Percentiles rank a stretch among this genome's conserved stretches.
Evolutionary conservation across 2,888 invertebrate species (phyloP).

Genomic region (Exocentrus adspersus): DNA sequence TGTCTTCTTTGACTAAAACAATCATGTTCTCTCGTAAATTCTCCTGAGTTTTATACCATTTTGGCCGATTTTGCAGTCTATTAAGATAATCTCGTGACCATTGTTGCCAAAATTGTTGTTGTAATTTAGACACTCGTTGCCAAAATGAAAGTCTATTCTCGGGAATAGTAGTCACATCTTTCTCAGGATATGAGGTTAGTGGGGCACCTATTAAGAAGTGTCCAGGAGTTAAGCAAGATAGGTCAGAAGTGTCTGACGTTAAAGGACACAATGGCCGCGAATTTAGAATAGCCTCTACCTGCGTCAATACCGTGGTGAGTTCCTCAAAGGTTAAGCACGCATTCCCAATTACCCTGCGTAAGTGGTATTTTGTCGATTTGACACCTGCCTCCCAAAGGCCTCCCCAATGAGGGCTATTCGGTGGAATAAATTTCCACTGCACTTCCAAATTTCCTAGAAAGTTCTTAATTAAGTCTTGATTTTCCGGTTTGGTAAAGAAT

Average conservation of each 20-base stretch:
- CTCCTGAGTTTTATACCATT: constrained; percentile 9
- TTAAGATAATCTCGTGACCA: constrained; percentile 47
- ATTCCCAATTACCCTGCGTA: constrained; percentile 27
- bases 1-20: constrained; percentile 48
- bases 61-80: constrained; percentile 38
- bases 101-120: constrained; percentile 44
- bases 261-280: constrained; percentile 50
- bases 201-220: constrained; percentile 48
- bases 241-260: constrained; percentile 45
- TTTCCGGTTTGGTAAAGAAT: neutral
- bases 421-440: constrained; percentile 33
- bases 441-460: neutral
- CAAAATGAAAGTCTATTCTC: constrained; percentile 38
- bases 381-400: constrained; percentile 55
- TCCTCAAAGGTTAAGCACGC: constrained; percentile 50
- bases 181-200: neutral
- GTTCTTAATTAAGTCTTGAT: neutral
- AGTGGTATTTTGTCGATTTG: constrained; percentile 45
- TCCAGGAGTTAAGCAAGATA: constrained; percentile 44
- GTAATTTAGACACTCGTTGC: constrained; percentile 41
- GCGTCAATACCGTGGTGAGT: constrained; percentile 47
- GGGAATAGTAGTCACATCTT: constrained; percentile 26
- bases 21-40: neutral
- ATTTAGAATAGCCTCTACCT: constrained; percentile 53
- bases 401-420: constrained; percentile 50